These are phyloP conservation scores for Tinamus major DNA, from an alignment of 2,797 vertebrate species.

Conservation along the genomic window DNA sequence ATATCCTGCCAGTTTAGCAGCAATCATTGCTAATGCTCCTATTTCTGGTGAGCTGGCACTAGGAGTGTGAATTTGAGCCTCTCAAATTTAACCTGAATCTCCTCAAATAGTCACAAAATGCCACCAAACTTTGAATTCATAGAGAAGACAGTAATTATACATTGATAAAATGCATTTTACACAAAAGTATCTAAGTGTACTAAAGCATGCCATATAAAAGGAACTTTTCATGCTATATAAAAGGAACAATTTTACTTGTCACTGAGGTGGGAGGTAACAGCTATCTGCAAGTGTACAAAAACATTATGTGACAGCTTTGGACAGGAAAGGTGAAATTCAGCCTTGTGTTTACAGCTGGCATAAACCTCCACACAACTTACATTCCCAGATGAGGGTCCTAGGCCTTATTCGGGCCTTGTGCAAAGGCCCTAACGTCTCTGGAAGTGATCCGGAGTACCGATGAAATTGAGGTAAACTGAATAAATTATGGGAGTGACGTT, in stretches of 20 bases:
- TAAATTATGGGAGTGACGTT: rapidly evolving
- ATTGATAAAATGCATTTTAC: neutral
- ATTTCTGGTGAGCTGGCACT: neutral
- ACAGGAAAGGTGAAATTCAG: neutral
- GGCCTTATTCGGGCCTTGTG: neutral
- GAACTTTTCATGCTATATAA: neutral
- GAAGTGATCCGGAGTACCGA: neutral
- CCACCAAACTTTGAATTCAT: neutral
- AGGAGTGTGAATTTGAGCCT: neutral
- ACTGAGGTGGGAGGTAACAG: neutral
- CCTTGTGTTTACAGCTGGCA: neutral
- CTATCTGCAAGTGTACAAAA: neutral
- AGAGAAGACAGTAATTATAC: neutral
- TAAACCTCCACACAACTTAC: neutral
- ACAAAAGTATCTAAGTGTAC: neutral
- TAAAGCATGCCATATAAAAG: neutral
- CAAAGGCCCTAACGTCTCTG: neutral
- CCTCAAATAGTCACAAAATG: neutral
- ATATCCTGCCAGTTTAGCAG: neutral
- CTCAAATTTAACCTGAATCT: neutral
- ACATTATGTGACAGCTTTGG: neutral
- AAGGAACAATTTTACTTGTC: neutral
- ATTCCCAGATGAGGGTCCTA: no score
- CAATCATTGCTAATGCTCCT: neutral
- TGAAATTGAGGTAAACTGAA: neutral